Conservation (phyloP, 2,888 invertebrate genomes). For the Mechanitis mazaeus region DNA sequence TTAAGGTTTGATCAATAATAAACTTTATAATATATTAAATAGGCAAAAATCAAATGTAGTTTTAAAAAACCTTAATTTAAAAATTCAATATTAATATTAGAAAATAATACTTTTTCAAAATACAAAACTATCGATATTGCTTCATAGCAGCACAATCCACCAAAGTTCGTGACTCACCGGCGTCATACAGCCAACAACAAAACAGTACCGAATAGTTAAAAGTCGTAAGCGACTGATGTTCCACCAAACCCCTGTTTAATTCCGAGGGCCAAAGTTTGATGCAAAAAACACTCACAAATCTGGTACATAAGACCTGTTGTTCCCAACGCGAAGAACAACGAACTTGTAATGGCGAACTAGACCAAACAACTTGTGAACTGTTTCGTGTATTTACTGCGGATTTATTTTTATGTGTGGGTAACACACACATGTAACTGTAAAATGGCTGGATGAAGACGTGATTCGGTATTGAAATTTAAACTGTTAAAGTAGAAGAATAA, state of each 20-base stretch:
- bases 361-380: conserved; percentile 63
- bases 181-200: conserved; percentile 74
- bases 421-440: too few relatives aligned
- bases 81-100: too few relatives aligned
- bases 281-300: conserved; percentile 49
- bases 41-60: too few relatives aligned
- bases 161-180: conserved; percentile 70
- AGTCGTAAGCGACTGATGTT: conserved; percentile 60
- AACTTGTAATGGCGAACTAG: conserved; percentile 74
- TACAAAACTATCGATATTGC: conserved; percentile 15
- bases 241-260: conserved; percentile 56
- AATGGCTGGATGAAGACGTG: too few relatives aligned
- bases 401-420: conserved; percentile 38
- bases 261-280: conserved; percentile 51
- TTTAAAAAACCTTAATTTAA: too few relatives aligned
- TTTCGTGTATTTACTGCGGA: conserved; percentile 45
- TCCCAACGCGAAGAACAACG: conserved; percentile 59
- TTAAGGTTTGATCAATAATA: too few relatives aligned
- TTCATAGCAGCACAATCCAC: conserved; percentile 52
- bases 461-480: too few relatives aligned
- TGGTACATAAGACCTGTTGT: conserved; percentile 47
- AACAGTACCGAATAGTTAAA: conserved; percentile 52
- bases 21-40: too few relatives aligned
- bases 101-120: background rate
- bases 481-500: too few relatives aligned